These are phyloP conservation scores for Peromyscus polionotus DNA, from an alignment of 2,113 vertebrate genomes.

Conservation along the genomic window DNA sequence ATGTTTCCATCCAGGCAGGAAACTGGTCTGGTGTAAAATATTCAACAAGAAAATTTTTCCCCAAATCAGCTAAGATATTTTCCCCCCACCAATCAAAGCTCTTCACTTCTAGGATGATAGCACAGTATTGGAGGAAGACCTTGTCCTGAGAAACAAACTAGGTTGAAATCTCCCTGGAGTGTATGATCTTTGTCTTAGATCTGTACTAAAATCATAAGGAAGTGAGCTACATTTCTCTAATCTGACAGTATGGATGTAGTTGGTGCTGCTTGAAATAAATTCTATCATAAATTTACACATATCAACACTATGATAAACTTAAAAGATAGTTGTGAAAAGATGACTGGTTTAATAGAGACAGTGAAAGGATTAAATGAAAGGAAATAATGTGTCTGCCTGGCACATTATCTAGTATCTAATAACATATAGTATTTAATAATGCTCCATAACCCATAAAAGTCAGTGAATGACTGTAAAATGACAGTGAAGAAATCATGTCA, in stretches of 20 bases:
- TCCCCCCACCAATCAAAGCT: not conserved
- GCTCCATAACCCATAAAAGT: not conserved
- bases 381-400: not conserved
- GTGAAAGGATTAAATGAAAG: not conserved
- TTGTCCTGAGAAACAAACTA: not conserved
- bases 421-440: not conserved
- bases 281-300: not conserved
- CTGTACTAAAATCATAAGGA: not conserved
- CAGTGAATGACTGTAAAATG: not conserved
- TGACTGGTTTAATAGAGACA: not conserved
- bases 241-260: not conserved
- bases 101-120: not conserved
- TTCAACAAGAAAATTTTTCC: constrained; percentile 22
- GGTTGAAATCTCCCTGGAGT: not conserved
- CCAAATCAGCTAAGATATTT: not conserved
- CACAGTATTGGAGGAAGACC: not conserved
- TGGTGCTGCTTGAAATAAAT: constrained; percentile 35
- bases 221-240: not conserved
- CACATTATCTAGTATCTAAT: not conserved
- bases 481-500: not conserved
- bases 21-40: constrained; percentile 21
- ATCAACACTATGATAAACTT: not conserved
- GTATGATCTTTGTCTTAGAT: not conserved
- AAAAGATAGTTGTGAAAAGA: not conserved
- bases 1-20: constrained; percentile 21